A percentile compares a stretch with the other conserved stretches of the same genome.
phyloP scores from a whole-genome alignment of 2,888 invertebrate genomes.

The Cynaeus angustus region DNA sequence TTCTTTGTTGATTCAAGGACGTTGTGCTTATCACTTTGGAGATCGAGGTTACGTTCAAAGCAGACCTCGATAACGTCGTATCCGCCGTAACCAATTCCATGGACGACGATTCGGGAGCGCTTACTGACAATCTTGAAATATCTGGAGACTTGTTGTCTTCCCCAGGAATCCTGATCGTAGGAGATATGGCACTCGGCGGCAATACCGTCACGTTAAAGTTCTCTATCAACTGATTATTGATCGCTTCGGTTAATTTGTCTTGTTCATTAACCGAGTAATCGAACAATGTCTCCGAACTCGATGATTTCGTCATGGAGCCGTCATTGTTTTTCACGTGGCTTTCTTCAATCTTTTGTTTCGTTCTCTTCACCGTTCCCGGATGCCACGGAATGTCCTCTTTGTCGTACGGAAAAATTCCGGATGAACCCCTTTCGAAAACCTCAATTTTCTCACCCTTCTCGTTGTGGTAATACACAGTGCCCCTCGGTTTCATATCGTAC shows the following conservation, averaged over 20 bases:
- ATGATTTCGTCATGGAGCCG: conserved; percentile 61
- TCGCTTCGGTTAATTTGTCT: conserved; percentile 58
- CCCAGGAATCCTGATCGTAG: conserved; percentile 72
- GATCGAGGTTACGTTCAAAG: conserved; percentile 67
- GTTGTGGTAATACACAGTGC: conserved; percentile 64
- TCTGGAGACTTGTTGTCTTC: conserved; percentile 58
- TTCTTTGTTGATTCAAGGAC: conserved; percentile 74
- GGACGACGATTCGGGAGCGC: conserved; percentile 77
- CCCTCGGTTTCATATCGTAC: conserved; percentile 76
- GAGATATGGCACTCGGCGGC: conserved; percentile 76
- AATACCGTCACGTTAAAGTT: conserved; percentile 23
- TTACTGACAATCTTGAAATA: conserved; percentile 75
- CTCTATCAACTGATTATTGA: conserved; percentile 55
- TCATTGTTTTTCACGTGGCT: conserved; percentile 52
- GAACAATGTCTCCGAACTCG: conserved; percentile 67
- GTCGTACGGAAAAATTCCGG: conserved; percentile 75
- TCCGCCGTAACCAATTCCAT: conserved; percentile 66
- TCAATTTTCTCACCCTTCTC: conserved; percentile 65
- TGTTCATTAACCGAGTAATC: conserved; percentile 56
- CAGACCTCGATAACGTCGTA: conserved; percentile 66
- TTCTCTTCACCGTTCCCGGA: conserved; percentile 81
- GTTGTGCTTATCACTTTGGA: conserved; percentile 69
- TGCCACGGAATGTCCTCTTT: conserved; percentile 79
- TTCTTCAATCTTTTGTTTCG: conserved; percentile 81
- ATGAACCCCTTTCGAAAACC: conserved; percentile 64